Conservation (phyloP, 2,113 vertebrate genomes). For the Hyla sarda region DNA sequence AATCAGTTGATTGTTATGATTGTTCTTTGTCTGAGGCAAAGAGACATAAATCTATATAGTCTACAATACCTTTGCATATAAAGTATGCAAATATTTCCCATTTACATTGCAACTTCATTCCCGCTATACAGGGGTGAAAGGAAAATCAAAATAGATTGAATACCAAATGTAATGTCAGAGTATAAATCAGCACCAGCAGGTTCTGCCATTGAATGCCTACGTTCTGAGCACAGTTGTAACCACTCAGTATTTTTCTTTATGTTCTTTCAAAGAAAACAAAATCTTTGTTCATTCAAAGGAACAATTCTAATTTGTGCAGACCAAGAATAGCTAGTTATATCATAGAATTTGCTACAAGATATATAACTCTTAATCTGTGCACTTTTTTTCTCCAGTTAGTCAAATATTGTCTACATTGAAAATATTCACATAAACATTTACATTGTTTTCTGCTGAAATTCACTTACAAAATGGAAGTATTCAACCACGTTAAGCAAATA, state of each 20-base stretch:
- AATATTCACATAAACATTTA: not conserved
- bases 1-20: conserved; percentile 34
- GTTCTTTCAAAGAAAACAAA: conserved; percentile 17
- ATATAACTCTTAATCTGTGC: not conserved
- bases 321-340: conserved; percentile 10
- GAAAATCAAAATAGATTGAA: conserved; percentile 37
- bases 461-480: not conserved
- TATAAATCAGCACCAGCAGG: conserved; percentile 44
- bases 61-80: not conserved
- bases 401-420: not conserved
- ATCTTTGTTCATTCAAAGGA: conserved; percentile 30
- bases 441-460: not conserved
- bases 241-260: conserved; percentile 49
- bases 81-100: conserved; percentile 20
- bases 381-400: not conserved
- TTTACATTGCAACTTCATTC: conserved; percentile 29
- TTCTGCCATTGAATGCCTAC: conserved; percentile 20
- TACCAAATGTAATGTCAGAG: conserved; percentile 17
- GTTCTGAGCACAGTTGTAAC: conserved; percentile 30
- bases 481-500: not conserved
- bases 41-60: conserved; percentile 18
- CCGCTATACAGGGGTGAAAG: not conserved
- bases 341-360: not conserved
- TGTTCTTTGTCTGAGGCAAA: conserved; percentile 23
- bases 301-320: conserved; percentile 36